Evolutionary conservation across 2,888 invertebrate genomes (phyloP), one percentile per base, ranked within the genome.

Genomic region (Pandemis heparana): DNA sequence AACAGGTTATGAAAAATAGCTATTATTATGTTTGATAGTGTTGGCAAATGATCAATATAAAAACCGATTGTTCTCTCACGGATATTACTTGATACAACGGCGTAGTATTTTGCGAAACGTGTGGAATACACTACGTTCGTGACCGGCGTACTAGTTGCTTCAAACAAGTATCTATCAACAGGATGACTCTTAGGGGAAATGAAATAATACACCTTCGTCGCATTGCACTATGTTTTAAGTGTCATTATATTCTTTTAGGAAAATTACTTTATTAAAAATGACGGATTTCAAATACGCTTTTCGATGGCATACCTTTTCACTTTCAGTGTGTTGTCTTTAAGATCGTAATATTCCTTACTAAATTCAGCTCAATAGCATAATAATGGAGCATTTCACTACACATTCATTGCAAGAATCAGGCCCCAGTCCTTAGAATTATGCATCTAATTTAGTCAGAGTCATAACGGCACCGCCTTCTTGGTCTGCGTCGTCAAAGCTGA

Each of bases 131-230:
- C 78, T 80, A 64, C 39, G 76, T 60, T 76, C 85, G 83, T 83
- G 85, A 78, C 80, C 63, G 18, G 80, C 77, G 73, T 86, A 75
- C 69, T 66, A 86, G 77, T 75, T 71, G 77, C 67, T 77, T 76
- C 70, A 77, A 83, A 79, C 84, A 82, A 86, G 85, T 83, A 86
- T 85, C 83, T 85, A 84, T 86, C 83, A 84, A 79, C 77, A 75
- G 74, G 81, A 82, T 80, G 78, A 80, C 79, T 83, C 83, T 81
- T 81, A 79, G 79, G 81, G 82, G 83, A 81, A 79, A 61, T 80
- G 76, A 77, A 78, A 77, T 76, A 77, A 78, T 77, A 77, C 70
- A 70, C 61, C 61, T 61, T 23, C 61, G 46, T 38, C 12, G 6
- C 51, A 38, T 61, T n/a, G 39, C 62, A 51, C 51, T 39, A 43